A percentile compares a stretch with the other conserved stretches of the same genome.
Evolutionary conservation across 2,113 vertebrate genomes (phyloP).

Genomic region (Ctenomys sociabilis): DNA sequence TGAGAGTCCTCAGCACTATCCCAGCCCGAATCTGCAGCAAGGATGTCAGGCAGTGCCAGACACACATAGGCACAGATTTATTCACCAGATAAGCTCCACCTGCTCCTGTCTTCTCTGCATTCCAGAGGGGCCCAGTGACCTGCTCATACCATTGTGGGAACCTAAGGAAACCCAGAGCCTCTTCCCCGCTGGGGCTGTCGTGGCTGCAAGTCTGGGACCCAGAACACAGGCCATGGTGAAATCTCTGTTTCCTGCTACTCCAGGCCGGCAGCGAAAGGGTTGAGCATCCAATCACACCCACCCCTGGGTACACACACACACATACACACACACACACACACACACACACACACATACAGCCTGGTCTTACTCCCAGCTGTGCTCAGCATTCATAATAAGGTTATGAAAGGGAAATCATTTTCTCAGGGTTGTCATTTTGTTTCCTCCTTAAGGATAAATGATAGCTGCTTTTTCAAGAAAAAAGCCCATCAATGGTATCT

Average conservation of each 20-base stretch:
- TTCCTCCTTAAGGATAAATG: constrained; percentile 46
- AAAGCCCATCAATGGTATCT: neutral
- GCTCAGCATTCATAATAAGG: neutral
- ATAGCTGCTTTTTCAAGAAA: neutral
- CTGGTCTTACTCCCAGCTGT: neutral
- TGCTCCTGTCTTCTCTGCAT: neutral
- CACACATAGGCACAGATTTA: neutral
- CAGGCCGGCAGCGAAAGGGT: neutral
- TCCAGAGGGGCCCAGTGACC: neutral
- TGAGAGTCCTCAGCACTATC: neutral
- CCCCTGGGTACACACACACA: neutral
- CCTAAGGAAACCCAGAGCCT: neutral
- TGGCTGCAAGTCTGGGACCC: accelerated
- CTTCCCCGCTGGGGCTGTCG: accelerated
- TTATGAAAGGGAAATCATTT: constrained; percentile 59
- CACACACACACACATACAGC: neutral
- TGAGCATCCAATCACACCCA: neutral
- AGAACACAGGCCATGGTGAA: neutral
- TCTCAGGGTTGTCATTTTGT: constrained; percentile 19
- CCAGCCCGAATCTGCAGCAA: neutral
- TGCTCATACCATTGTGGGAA: accelerated
- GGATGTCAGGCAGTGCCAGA: neutral
- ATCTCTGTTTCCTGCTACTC: neutral
- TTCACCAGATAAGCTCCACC: neutral
- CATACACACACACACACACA: neutral